These are phyloP conservation scores for Drosophila ercepeae DNA, from an alignment of 1,140 invertebrate genomes.

Conservation along the genomic window DNA sequence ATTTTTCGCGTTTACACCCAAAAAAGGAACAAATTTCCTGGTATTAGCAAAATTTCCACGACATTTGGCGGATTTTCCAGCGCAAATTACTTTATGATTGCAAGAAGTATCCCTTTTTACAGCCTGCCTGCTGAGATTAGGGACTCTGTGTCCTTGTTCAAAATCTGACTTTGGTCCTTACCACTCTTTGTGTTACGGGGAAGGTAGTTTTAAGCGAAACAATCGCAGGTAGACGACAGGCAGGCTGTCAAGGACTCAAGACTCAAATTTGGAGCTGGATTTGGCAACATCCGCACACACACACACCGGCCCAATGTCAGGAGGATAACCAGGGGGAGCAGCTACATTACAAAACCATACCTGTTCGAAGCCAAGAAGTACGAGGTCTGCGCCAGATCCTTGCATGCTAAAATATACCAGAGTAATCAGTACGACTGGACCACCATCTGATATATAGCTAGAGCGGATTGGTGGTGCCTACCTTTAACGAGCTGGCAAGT, in stretches of 20 bases:
- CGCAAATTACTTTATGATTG: slow-evolving; percentile 21
- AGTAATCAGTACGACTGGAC: slow-evolving; percentile 54
- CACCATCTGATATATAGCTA: slow-evolving; percentile 30
- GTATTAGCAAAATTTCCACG: slow-evolving; percentile 1
- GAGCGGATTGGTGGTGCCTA: slow-evolving; percentile 79
- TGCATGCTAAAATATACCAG: slow-evolving; percentile 89
- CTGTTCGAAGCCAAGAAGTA: slow-evolving; percentile 99
- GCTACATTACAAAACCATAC: slow-evolving; percentile 85
- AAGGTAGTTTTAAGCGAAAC: neutral
- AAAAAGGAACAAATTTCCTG: slow-evolving; percentile 4
- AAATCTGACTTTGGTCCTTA: slow-evolving; percentile 9
- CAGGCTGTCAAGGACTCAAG: too few relatives aligned
- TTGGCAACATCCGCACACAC: neutral
- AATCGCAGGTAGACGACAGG: slow-evolving; percentile 21
- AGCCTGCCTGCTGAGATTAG: slow-evolving; percentile 16
- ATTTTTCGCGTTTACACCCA: neutral
- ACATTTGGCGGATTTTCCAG: slow-evolving; percentile 24
- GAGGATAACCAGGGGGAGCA: slow-evolving; percentile 20
- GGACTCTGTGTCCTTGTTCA: slow-evolving; percentile 3
- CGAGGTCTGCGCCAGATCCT: slow-evolving; percentile 97
- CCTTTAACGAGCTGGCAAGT: slow-evolving; percentile 97
- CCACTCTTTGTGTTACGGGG: slow-evolving; percentile 11
- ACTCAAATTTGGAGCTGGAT: too few relatives aligned
- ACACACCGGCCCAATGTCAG: neutral
- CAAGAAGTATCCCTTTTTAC: slow-evolving; percentile 5